Evolutionary conservation across 2,113 vertebrate species (phyloP).

Genomic region (Mesoclemmys tuberculata): DNA sequence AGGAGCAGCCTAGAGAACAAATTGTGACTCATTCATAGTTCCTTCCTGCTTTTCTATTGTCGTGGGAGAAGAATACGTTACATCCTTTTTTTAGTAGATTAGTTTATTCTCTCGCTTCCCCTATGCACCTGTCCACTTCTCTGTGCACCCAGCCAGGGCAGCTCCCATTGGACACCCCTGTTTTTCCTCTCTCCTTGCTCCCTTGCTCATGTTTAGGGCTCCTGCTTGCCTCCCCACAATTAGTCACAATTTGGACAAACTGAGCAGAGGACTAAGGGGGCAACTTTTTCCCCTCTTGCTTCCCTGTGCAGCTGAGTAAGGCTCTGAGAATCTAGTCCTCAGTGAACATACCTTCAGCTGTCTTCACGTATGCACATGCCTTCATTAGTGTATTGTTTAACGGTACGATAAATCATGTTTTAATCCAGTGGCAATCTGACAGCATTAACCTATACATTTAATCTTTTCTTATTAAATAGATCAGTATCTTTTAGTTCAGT

Average conservation of each 20-base stretch:
- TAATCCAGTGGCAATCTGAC: neutral
- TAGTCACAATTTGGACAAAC: neutral
- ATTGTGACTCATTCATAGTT: neutral
- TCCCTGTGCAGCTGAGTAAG: neutral
- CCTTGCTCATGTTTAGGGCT: neutral
- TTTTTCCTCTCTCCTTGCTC: neutral
- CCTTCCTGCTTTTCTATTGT: neutral
- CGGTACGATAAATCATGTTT: neutral
- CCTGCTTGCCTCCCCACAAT: neutral
- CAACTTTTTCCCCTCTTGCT: neutral
- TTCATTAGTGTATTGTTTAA: neutral
- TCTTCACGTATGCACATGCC: neutral
- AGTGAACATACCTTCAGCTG: neutral
- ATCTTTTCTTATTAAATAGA: slow-evolving; percentile 15
- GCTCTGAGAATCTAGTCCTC: neutral
- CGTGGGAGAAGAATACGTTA: neutral
- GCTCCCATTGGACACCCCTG: neutral
- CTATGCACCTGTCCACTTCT: neutral
- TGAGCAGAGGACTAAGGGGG: neutral
- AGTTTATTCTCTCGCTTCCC: neutral
- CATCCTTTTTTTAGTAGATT: neutral
- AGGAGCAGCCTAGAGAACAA: neutral
- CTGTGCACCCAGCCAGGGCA: neutral
- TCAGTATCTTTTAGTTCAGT: neutral
- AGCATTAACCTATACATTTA: neutral